phyloP scores from a whole-genome alignment of 2,797 vertebrate genomes.

The Trematocara caparti region DNA sequence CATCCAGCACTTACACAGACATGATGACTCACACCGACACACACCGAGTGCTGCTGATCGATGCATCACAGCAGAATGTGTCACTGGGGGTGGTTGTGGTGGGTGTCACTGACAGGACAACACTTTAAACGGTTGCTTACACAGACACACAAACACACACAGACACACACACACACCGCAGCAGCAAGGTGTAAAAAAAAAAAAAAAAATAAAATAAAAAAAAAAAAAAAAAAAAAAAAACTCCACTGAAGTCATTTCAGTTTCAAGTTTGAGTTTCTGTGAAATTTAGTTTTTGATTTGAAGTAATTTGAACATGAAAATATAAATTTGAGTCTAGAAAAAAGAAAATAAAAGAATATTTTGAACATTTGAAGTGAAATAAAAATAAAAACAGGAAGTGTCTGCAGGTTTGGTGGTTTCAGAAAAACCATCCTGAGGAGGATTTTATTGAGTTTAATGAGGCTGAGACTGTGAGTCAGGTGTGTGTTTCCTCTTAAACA shows the following conservation, averaged over 20 bases:
- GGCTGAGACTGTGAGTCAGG: background rate
- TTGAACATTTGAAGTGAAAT: background rate
- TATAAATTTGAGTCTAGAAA: background rate
- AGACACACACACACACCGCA: background rate
- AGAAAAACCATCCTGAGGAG: background rate
- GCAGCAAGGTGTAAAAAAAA: no score
- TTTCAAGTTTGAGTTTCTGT: background rate
- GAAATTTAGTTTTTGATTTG: background rate
- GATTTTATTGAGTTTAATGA: background rate
- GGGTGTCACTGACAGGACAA: background rate
- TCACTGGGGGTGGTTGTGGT: background rate
- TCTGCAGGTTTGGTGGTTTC: background rate
- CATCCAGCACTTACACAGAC: background rate
- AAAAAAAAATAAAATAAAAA: no score
- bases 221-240: no score
- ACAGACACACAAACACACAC: background rate
- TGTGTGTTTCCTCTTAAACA: accelerated
- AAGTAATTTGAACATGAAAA: accelerated
- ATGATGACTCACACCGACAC: conserved; percentile 9
- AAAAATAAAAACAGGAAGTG: background rate
- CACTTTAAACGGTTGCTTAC: background rate
- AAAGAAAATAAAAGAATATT: background rate
- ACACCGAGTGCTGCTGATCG: background rate
- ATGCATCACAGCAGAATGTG: conserved; percentile 24
- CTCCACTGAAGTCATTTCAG: background rate